Evolutionary conservation across 2,113 vertebrate species (phyloP).

Genomic region (Bucco capensis): DNA sequence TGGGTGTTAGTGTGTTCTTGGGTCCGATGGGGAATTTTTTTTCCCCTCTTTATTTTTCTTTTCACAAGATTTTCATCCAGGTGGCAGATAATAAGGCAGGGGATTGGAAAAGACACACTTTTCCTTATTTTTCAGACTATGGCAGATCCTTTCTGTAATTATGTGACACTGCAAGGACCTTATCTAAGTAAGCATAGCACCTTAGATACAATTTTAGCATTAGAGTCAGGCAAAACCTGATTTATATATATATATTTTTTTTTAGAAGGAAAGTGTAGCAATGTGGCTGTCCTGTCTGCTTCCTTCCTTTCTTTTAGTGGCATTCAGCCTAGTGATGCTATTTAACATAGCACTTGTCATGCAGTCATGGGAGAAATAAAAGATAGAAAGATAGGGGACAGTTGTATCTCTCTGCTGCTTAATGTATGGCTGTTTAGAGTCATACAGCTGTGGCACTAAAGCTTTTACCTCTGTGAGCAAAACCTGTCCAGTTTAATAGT

Average conservation of each 20-base stretch:
- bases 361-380: not conserved
- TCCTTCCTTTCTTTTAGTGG: not conserved
- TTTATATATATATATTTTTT: not conserved
- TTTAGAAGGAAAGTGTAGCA: not conserved
- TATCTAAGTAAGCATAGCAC: conserved; percentile 27
- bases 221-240: not conserved
- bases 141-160: conserved; percentile 25
- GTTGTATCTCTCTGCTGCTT: not conserved
- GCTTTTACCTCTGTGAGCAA: not conserved
- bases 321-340: not conserved
- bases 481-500: not conserved
- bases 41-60: not conserved
- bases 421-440: not conserved
- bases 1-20: conserved; percentile 41
- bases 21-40: conserved; percentile 51
- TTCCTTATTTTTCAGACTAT: conserved; percentile 8
- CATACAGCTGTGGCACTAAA: not conserved
- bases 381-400: not conserved
- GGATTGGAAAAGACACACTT: conserved; percentile 35
- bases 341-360: not conserved
- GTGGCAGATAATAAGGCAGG: conserved; percentile 50
- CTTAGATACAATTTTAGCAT: conserved; percentile 14
- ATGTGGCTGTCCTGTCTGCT: not conserved
- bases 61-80: conserved; percentile 36
- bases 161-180: not conserved